Conservation (phyloP, 2,797 vertebrate genomes). For the Pelodytes ibericus region DNA sequence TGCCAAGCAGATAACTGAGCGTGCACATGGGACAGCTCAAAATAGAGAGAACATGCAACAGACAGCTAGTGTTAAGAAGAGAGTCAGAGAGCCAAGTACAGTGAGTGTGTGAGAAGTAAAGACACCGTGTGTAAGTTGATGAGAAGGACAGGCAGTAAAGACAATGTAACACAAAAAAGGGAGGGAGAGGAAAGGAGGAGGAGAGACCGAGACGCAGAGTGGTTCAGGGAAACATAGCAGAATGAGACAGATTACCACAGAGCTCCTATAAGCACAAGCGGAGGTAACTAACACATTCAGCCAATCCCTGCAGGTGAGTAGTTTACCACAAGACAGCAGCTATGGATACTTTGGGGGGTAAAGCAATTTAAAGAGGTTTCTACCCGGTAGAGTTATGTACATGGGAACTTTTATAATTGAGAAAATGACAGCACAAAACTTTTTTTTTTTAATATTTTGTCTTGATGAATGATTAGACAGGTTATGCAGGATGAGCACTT, state of each 20-base stretch:
- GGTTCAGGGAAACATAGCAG: slow-evolving; percentile 7
- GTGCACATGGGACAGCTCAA: too few relatives aligned
- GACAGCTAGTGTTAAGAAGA: neutral
- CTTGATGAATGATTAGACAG: slow-evolving; percentile 1
- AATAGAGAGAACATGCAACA: neutral
- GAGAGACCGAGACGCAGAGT: slow-evolving; percentile 1
- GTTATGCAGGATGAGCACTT: neutral
- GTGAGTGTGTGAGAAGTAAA: slow-evolving; percentile 16
- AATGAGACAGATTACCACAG: neutral
- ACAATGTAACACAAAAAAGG: slow-evolving; percentile 28
- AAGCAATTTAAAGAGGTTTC: neutral
- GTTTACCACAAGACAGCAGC: neutral
- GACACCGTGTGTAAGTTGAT: neutral
- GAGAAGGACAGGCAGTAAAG: neutral
- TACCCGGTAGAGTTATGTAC: neutral
- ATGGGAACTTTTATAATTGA: neutral
- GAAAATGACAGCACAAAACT: neutral
- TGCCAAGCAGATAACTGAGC: too few relatives aligned
- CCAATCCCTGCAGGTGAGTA: slow-evolving; percentile 28
- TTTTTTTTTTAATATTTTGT: neutral
- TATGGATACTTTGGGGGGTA: neutral
- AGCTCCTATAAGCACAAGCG: neutral
- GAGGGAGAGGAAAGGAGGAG: slow-evolving; percentile 14
- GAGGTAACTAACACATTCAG: too few relatives aligned
- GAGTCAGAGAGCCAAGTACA: neutral